A percentile compares a stretch with the other conserved stretches of the same genome.
Evolutionary conservation across 2,113 vertebrate species (phyloP).

Genomic region (Dicerorhinus sumatrensis): DNA sequence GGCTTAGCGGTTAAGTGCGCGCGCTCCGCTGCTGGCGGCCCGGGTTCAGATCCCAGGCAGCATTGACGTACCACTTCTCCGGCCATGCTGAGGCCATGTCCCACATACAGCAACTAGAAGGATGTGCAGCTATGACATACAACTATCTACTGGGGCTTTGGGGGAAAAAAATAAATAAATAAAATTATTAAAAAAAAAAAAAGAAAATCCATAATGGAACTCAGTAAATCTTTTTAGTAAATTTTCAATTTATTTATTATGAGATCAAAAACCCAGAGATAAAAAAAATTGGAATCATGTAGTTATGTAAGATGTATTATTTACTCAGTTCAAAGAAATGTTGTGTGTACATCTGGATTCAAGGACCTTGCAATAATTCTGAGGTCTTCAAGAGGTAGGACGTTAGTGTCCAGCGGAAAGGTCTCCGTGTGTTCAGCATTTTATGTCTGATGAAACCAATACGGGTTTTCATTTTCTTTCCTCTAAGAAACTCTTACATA

Average conservation of each 20-base stretch:
- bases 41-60: too few species aligned
- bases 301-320: background rate
- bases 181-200: too few species aligned
- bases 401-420: background rate
- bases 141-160: too few species aligned
- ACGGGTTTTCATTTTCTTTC: background rate
- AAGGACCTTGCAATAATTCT: background rate
- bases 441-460: background rate
- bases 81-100: too few species aligned
- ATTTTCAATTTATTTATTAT: constrained; percentile 7
- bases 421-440: background rate
- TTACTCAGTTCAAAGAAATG: constrained; percentile 20
- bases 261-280: background rate
- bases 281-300: background rate
- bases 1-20: too few species aligned
- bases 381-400: background rate
- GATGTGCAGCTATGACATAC: too few species aligned
- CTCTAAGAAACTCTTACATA: background rate
- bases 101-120: too few species aligned
- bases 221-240: background rate
- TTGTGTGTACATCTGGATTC: background rate
- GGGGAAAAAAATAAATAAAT: too few species aligned
- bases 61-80: too few species aligned
- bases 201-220: constrained; percentile 26
- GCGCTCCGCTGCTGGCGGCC: too few species aligned